phyloP scores from a whole-genome alignment of 2,797 vertebrate species.

The Sebastes wilsoni region DNA sequence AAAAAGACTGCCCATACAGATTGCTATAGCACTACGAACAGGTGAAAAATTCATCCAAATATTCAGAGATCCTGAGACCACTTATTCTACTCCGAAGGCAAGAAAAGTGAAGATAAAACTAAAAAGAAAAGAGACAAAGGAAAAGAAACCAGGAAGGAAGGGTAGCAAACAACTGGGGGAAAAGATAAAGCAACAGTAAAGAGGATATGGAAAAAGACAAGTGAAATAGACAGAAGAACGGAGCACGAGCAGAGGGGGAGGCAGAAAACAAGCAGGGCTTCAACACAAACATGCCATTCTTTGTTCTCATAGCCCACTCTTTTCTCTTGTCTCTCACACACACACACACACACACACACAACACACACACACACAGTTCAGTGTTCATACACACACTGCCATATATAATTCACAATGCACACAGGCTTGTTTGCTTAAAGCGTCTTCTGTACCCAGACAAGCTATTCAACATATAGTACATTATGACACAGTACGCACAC shows the following conservation, averaged over 20 bases:
- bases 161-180: background rate
- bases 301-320: conserved; percentile 60
- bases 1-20: background rate
- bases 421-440: conserved; percentile 14
- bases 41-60: background rate
- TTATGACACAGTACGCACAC: background rate
- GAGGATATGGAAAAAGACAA: background rate
- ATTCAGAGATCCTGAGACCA: background rate
- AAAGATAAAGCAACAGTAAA: background rate
- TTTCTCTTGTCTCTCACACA: conserved; percentile 1
- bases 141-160: background rate
- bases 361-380: conserved; percentile 8
- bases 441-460: conserved; percentile 28
- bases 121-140: background rate
- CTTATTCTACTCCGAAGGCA: background rate
- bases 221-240: background rate
- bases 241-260: conserved; percentile 16
- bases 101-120: background rate
- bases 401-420: conserved; percentile 37
- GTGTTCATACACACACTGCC: conserved; percentile 19
- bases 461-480: conserved; percentile 16
- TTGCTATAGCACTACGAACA: background rate
- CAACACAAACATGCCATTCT: conserved; percentile 63
- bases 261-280: conserved; percentile 42
- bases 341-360: conserved; percentile 5